phyloP scores from a whole-genome alignment of 2,888 invertebrate genomes.

The Dasysyrphus tricinctus region DNA sequence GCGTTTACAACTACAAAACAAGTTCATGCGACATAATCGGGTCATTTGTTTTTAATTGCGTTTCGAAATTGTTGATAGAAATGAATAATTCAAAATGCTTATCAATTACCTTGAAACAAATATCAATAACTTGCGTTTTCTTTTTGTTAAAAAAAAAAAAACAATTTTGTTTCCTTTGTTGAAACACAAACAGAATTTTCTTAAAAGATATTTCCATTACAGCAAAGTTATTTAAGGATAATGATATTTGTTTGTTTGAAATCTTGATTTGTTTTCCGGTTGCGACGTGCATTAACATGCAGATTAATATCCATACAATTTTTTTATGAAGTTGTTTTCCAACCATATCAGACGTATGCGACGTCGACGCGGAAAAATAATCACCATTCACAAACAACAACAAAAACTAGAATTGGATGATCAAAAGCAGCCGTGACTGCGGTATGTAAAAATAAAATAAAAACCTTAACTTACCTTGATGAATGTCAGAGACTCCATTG shows the following conservation, averaged over 20 bases:
- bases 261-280: neutral
- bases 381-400: neutral
- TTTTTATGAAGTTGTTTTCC: neutral
- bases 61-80: conserved; percentile 3
- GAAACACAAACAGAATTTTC: neutral
- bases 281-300: neutral
- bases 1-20: neutral
- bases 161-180: neutral
- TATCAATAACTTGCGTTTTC: conserved; percentile 15
- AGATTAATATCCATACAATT: neutral
- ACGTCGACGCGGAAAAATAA: conserved; percentile 1
- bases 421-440: neutral
- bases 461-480: conserved; percentile 79
- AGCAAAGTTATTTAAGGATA: conserved; percentile 6
- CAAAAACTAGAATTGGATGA: neutral
- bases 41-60: conserved; percentile 8
- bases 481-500: conserved; percentile 78
- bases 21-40: neutral
- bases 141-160: neutral
- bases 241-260: neutral
- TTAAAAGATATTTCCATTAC: neutral
- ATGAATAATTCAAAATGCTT: conserved; percentile 19
- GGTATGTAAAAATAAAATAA: conserved; percentile 44
- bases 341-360: neutral
- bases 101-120: conserved; percentile 15